Base-by-base conservation (phyloP, 2,888 invertebrate species). In the Lasioglossum lativentre region DNA sequence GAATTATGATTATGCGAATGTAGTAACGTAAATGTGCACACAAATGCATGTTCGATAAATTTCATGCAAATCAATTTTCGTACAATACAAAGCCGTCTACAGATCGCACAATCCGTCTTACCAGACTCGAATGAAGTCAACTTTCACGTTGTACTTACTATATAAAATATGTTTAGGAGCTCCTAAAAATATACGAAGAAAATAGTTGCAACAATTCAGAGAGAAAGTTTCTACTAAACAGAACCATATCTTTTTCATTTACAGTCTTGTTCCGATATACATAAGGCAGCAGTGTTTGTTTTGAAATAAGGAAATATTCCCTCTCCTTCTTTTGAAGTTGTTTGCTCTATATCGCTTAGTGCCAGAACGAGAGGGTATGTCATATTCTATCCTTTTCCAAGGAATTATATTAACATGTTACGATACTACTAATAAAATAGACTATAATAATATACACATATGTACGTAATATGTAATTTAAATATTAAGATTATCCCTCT, bases 141-240 rank as follows among this genome's bases (percentile, higher is more conserved):
- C 79, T 83, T 78, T 92, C 88, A 73, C 81, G 71, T 77, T 80
- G 87, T 94, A 94, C 94, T 94, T 94, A 94, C 94, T 94, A 92
- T 94, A 93, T 90, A 94, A 93, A 93, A 93, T 94, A 93, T 94
- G 93, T 92, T 94, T 95, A 94, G 94, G 93, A 88, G 93, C 94
- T 91, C 94, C 94, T 94, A 94, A 92, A 94, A 94, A 92, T 92
- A 93, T 86, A 93, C 85, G 92, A 90, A 92, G 89, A 90, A 86
- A 91, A 87, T 75, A 90, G 71, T 91, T 91, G 92, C 86, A 87
- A 85, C n/a, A 40, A 63, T 78, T 70, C 23, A 85, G 42, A 27
- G 23, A 71, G 14, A 72, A 71, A 78, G 8, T 80, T 76, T 34
- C 47, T 82, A 85, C 27, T 75, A 38, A 68, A 59, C n/a, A 71